These are phyloP conservation scores for Bellardia bayeri DNA, from an alignment of 2,888 invertebrate genomes.

Conservation along the genomic window DNA sequence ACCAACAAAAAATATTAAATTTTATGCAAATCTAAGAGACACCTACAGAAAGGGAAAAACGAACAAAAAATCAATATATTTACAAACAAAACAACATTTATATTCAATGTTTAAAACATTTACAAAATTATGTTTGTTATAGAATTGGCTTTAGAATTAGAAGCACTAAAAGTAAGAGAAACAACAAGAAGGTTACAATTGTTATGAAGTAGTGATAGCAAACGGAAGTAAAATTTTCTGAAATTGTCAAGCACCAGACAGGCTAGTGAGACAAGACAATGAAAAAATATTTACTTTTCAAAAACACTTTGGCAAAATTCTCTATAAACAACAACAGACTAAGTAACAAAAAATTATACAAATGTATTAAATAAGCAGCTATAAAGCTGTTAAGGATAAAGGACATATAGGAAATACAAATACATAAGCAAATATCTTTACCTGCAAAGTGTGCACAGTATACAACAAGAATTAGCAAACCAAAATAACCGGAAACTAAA, in stretches of 20 bases:
- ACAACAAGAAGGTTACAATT: neutral
- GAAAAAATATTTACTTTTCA: constrained; percentile 47
- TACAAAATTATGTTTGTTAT: constrained; percentile 1
- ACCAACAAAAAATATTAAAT: constrained; percentile 28
- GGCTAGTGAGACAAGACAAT: neutral
- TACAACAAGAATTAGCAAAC: constrained; percentile 64
- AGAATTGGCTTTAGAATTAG: neutral
- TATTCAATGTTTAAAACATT: constrained; percentile 54
- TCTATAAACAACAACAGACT: neutral
- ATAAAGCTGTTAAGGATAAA: neutral
- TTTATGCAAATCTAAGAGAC: constrained; percentile 43
- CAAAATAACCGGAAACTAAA: constrained; percentile 71
- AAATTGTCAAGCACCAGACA: constrained; percentile 5
- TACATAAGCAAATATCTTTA: constrained; percentile 2
- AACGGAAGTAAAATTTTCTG: neutral
- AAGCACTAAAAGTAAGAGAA: neutral
- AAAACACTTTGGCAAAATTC: constrained; percentile 20
- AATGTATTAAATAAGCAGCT: neutral
- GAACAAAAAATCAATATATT: constrained; percentile 39
- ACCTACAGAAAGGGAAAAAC: neutral
- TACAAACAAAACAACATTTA: constrained; percentile 35
- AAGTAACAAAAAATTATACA: neutral
- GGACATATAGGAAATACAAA: neutral
- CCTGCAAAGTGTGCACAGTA: neutral
- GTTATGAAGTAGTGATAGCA: neutral